phyloP scores from a whole-genome alignment of 2,113 vertebrate species.

The Sturnira hondurensis region DNA sequence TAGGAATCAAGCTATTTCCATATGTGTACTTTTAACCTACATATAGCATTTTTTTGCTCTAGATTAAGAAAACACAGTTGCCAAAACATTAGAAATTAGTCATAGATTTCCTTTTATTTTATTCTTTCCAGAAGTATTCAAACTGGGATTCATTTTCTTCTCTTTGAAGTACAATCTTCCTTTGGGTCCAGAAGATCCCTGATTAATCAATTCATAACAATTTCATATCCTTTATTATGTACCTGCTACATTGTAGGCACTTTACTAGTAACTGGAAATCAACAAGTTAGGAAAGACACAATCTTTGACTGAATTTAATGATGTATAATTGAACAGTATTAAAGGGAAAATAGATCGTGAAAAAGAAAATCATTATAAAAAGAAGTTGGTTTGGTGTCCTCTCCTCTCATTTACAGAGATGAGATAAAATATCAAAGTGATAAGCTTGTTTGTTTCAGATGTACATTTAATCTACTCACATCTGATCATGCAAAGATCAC shows the following conservation, averaged over 20 bases:
- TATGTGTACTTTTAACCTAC: background rate
- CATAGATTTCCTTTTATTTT: background rate
- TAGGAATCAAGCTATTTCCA: background rate
- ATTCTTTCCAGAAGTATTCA: background rate
- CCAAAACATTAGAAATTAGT: background rate
- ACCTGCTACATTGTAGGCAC: background rate
- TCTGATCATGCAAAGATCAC: background rate
- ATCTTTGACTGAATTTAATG: background rate
- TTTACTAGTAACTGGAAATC: background rate
- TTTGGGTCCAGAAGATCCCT: background rate
- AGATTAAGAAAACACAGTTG: background rate
- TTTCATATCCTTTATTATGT: background rate
- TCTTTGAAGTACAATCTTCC: background rate
- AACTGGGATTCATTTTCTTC: background rate
- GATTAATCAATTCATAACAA: background rate
- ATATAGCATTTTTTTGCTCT: background rate
- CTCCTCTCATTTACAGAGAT: background rate
- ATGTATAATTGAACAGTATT: background rate
- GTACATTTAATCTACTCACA: background rate
- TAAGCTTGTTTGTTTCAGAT: background rate
- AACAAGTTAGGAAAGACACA: background rate
- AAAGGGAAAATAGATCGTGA: background rate
- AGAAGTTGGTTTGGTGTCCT: conserved; percentile 6
- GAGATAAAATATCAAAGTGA: conserved; percentile 3
- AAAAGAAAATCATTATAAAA: background rate